Evolutionary conservation across 1,140 invertebrate genomes (phyloP).

Genomic region (Drosophila insularis): DNA sequence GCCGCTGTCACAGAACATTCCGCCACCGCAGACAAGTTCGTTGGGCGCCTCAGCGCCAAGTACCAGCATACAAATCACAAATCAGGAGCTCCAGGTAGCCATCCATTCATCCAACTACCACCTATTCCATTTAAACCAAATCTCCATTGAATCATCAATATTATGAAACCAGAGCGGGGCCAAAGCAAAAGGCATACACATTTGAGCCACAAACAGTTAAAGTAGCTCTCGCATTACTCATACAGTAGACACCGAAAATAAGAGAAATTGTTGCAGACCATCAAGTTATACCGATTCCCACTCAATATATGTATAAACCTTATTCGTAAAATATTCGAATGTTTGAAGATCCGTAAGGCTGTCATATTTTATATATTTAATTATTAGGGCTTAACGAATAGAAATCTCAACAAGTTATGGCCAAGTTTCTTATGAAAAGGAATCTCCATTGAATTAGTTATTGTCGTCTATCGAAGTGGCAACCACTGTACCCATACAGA

Average conservation of each 20-base stretch:
- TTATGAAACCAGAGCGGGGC: constrained; percentile 12
- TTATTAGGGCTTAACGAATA: too few relatives aligned
- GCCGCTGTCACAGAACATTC: constrained; percentile 87
- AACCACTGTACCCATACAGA: constrained; percentile 8
- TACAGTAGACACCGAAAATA: not conserved
- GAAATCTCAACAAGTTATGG: too few relatives aligned
- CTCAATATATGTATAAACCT: too few relatives aligned
- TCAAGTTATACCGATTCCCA: too few relatives aligned
- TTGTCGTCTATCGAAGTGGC: not conserved
- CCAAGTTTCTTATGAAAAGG: too few relatives aligned
- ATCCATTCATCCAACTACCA: not conserved
- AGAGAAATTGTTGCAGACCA: not conserved
- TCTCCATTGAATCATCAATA: not conserved
- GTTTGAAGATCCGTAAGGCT: too few relatives aligned
- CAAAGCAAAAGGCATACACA: not conserved
- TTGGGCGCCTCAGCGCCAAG: constrained; percentile 83
- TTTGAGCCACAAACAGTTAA: not conserved
- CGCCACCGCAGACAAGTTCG: constrained; percentile 83
- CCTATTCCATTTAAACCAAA: not conserved
- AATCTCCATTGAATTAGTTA: not conserved
- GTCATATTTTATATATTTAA: too few relatives aligned
- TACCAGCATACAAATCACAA: constrained; percentile 85
- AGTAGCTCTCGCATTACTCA: constrained; percentile 33
- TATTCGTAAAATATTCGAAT: too few relatives aligned
- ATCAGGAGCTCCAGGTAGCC: constrained; percentile 87